Evolutionary conservation across 2,113 vertebrate species (phyloP).

Genomic region (Channa maculata): DNA sequence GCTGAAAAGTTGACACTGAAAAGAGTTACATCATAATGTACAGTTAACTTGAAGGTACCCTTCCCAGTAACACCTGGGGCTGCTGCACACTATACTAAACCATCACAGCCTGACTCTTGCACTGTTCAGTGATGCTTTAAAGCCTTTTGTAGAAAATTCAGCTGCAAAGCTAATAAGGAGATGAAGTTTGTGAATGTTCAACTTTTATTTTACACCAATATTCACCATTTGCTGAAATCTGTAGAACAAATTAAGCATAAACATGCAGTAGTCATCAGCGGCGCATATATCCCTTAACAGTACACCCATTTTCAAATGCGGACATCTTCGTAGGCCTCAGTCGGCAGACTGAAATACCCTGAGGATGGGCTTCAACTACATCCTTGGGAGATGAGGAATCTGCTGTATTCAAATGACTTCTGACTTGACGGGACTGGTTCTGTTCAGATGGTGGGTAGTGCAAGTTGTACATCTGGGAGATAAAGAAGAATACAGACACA

Average conservation of each 20-base stretch:
- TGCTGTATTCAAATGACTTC: conserved; percentile 81
- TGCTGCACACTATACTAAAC: too few relatives aligned
- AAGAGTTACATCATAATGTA: too few relatives aligned
- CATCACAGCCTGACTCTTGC: neutral
- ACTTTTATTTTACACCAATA: conserved; percentile 21
- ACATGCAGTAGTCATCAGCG: conserved; percentile 2
- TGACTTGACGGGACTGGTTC: conserved; percentile 69
- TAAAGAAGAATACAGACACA: conserved; percentile 75
- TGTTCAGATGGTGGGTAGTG: conserved; percentile 70
- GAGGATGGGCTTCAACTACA: conserved; percentile 80
- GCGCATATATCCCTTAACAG: neutral
- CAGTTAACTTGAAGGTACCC: too few relatives aligned
- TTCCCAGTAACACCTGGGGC: too few relatives aligned
- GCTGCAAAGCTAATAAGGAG: neutral
- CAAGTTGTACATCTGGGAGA: conserved; percentile 85
- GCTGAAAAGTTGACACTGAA: too few relatives aligned
- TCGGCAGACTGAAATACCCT: neutral
- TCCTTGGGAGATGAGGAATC: conserved; percentile 86
- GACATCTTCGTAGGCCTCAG: neutral
- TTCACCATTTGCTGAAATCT: too few relatives aligned
- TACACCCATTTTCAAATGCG: neutral
- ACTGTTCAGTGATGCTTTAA: neutral
- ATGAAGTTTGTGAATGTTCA: conserved; percentile 12
- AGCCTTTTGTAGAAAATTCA: neutral
- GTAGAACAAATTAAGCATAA: neutral